phyloP scores from a whole-genome alignment of 2,797 vertebrate species.

The Tenualosa ilisha region DNA sequence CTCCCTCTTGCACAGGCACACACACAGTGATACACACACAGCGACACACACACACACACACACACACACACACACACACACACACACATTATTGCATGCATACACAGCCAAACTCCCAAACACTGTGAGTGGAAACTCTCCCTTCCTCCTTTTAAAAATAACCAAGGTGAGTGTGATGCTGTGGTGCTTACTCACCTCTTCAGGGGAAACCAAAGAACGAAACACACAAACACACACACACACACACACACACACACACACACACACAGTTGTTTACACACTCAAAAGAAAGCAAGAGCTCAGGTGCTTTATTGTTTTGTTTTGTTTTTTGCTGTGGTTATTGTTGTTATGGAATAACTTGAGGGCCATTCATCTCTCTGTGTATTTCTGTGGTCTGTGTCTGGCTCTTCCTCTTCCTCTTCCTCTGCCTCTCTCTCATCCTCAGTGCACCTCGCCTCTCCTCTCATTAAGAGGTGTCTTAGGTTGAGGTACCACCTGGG shows the following conservation, averaged over 20 bases:
- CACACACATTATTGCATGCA: background rate
- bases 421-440: background rate
- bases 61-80: background rate
- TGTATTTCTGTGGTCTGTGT: constrained; percentile 22
- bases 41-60: background rate
- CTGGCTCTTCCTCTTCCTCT: background rate
- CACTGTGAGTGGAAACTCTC: constrained; percentile 27
- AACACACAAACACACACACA: background rate
- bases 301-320: constrained; percentile 27
- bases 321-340: constrained; percentile 32
- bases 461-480: background rate
- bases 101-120: background rate
- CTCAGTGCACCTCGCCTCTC: too few relatives aligned
- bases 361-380: constrained; percentile 33
- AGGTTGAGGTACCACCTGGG: background rate
- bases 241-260: constrained; percentile 8
- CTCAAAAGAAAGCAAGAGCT: background rate
- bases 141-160: constrained; percentile 44
- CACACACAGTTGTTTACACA: background rate
- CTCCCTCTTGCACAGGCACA: background rate
- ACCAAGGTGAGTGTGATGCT: constrained; percentile 22
- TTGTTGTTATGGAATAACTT: constrained; percentile 35
- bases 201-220: background rate
- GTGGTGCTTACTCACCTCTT: constrained; percentile 26
- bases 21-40: background rate